A percentile compares a stretch with the other conserved stretches of the same genome.
phyloP scores from a whole-genome alignment of 2,113 vertebrate genomes.

The Todiramphus chloris region DNA sequence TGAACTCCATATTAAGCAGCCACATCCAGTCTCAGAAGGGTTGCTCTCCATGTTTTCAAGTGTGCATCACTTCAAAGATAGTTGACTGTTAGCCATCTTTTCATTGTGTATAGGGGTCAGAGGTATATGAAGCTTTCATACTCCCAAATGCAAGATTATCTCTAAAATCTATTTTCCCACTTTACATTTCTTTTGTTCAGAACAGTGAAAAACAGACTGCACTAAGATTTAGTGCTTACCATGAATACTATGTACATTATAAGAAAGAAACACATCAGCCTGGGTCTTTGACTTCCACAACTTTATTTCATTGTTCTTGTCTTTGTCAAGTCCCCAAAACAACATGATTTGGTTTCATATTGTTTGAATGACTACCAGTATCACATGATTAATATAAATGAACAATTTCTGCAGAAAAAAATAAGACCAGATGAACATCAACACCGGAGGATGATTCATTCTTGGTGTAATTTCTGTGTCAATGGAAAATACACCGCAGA shows the following conservation, averaged over 20 bases:
- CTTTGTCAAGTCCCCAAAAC: slow-evolving; percentile 1
- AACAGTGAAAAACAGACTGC: background rate
- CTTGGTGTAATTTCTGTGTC: slow-evolving; percentile 38
- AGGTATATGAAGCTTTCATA: background rate
- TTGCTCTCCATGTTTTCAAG: background rate
- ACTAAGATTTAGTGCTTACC: background rate
- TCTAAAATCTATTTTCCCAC: background rate
- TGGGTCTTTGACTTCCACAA: background rate
- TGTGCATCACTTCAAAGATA: background rate
- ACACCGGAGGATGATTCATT: slow-evolving; percentile 44
- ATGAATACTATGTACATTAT: accelerated
- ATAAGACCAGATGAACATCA: slow-evolving; percentile 24
- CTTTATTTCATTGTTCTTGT: slow-evolving; percentile 1
- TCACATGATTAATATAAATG: background rate
- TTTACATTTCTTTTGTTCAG: background rate
- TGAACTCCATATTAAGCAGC: background rate
- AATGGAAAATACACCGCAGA: slow-evolving; percentile 31
- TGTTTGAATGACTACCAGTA: background rate
- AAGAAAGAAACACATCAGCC: background rate
- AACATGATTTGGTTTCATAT: slow-evolving; percentile 19
- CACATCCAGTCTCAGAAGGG: background rate
- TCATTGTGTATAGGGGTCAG: background rate
- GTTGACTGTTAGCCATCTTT: background rate
- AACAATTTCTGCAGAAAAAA: background rate
- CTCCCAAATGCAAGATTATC: background rate